Base-by-base conservation (phyloP, 2,113 vertebrate genomes). In the Daubentonia madagascariensis region DNA sequence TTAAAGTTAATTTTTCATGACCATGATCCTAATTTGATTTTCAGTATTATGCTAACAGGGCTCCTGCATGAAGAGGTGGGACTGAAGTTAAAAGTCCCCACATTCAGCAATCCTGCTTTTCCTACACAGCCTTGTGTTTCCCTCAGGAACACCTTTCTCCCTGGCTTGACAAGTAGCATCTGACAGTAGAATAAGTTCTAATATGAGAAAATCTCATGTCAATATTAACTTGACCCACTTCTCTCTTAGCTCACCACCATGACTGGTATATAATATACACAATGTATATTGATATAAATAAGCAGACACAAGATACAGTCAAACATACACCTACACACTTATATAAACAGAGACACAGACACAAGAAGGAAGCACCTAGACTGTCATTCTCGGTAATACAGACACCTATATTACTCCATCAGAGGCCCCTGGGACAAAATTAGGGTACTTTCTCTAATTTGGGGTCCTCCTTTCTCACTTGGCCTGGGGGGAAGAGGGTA, bases 1-100 rank as follows among this genome's bases (percentile, higher is more conserved):
- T 57, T 50, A 89, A 83, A 89, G 20, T 83, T 93, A 89, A 85
- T 67, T 95, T 96, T 96, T 91, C 28, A 85, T 45, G 65, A 78
- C 10, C 17, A 35, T 70, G 37, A 35, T 61, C 63, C 72, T 87
- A 85, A 90, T 65, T 94, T 94, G 80, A 23, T 81, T 89, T 95
- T 79, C 78, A 75, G 97, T 76, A 81, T 89, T 84, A 90, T 92
- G 68, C 54, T 43, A 83, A 67, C 11, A 91, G 32, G 10, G 22
- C 54, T 80, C 28, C 87, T 83, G 32, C 28, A 84, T 28, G 45
- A 84, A 91, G 63, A 95, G n/a, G 23, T 35, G 7, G 23, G 5
- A 68, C 16, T 84, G 35, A 93, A 85, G 50, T 70, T 28, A 95
- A 54, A 95, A 11, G 45, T 54, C 37, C 14, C 20, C 48, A 83